These are phyloP conservation scores for Callaeas wilsoni DNA, from an alignment of 2,113 vertebrate genomes.

Conservation along the genomic window DNA sequence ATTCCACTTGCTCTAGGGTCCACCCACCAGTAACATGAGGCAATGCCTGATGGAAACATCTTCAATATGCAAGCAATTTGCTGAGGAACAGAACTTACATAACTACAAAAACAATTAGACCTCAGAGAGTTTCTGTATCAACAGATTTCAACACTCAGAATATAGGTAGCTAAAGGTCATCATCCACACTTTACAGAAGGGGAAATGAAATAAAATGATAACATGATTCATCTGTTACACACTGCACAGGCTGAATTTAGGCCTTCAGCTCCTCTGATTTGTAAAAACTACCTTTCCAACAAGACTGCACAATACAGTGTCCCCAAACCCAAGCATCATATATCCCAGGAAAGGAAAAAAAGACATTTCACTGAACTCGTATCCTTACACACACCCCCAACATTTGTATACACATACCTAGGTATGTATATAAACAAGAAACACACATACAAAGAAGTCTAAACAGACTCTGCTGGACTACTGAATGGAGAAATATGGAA, in stretches of 20 bases:
- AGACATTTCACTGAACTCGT: background rate
- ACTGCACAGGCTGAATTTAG: background rate
- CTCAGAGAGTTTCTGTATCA: background rate
- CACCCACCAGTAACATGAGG: background rate
- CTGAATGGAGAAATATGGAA: background rate
- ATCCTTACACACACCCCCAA: background rate
- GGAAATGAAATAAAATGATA: background rate
- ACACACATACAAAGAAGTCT: background rate
- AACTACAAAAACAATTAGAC: constrained; percentile 7
- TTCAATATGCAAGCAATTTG: background rate
- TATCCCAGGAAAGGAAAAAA: background rate
- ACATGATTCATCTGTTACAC: background rate
- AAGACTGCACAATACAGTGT: background rate
- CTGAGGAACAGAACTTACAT: background rate
- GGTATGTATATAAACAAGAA: background rate
- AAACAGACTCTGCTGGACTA: background rate
- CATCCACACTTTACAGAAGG: background rate
- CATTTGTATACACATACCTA: background rate
- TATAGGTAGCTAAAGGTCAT: background rate
- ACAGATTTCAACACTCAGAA: background rate
- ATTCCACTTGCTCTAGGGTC: background rate
- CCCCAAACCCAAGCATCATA: background rate
- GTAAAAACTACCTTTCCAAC: background rate
- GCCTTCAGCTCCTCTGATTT: background rate
- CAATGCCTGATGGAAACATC: background rate